Percentiles rank a stretch among this genome's conserved stretches.
These are phyloP conservation scores for Luffia ferchaultella DNA, from an alignment of 2,888 invertebrate species.

Conservation along the genomic window DNA sequence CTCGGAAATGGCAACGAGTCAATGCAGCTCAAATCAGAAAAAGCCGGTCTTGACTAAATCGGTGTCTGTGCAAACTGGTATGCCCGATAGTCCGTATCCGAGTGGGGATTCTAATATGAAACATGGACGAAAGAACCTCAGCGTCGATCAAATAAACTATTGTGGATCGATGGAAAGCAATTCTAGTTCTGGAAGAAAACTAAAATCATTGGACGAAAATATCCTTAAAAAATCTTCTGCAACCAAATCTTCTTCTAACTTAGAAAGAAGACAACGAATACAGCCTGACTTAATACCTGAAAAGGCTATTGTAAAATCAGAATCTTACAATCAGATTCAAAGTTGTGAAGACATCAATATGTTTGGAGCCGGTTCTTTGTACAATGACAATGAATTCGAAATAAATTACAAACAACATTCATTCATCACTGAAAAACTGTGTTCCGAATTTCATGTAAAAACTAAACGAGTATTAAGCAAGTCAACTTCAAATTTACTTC, in stretches of 20 bases:
- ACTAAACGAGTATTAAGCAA: constrained; percentile 71
- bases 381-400: constrained; percentile 64
- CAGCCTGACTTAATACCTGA: constrained; percentile 61
- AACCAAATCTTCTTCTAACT: constrained; percentile 50
- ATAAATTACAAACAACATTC: constrained; percentile 67
- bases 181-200: constrained; percentile 53
- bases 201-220: constrained; percentile 56
- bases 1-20: constrained; percentile 60
- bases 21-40: constrained; percentile 55
- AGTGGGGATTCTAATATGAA: constrained; percentile 49
- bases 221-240: constrained; percentile 57
- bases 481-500: constrained; percentile 69
- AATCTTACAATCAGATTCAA: constrained; percentile 60
- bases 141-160: constrained; percentile 61
- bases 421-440: constrained; percentile 73
- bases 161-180: constrained; percentile 62
- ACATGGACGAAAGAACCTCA: constrained; percentile 55
- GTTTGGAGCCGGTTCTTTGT: constrained; percentile 63
- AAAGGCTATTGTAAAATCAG: constrained; percentile 54
- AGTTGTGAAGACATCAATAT: constrained; percentile 62
- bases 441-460: constrained; percentile 76
- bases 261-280: constrained; percentile 58
- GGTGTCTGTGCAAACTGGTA: constrained; percentile 60
- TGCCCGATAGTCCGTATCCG: constrained; percentile 44
- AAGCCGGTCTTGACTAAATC: constrained; percentile 58